Conservation (phyloP, 2,888 invertebrate species). For the Aphodius granarius region DNA sequence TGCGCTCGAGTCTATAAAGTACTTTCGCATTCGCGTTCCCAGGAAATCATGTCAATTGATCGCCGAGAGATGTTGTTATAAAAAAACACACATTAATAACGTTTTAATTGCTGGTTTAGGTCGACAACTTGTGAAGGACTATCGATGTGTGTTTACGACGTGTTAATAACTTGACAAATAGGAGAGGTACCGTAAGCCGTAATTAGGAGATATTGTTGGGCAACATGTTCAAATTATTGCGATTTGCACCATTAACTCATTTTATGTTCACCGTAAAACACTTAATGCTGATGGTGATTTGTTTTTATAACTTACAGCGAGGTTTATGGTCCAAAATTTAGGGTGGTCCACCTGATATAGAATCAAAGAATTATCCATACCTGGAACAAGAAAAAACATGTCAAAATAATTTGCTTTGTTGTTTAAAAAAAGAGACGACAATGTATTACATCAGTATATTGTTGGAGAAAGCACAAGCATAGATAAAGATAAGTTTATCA, state of each 20-base stretch:
- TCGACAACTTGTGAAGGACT: background rate
- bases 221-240: background rate
- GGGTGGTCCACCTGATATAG: background rate
- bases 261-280: background rate
- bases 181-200: conserved; percentile 4
- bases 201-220: conserved; percentile 6
- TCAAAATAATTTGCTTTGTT: background rate
- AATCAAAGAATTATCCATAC: background rate
- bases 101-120: background rate
- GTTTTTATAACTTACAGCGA: background rate
- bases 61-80: background rate
- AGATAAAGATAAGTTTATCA: too few species aligned
- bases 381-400: background rate
- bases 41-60: background rate
- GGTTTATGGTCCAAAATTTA: background rate
- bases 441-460: too few species aligned
- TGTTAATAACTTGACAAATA: conserved; percentile 12
- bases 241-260: background rate
- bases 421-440: too few species aligned
- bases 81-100: background rate
- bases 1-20: background rate
- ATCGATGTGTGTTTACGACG: background rate
- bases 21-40: background rate
- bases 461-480: too few species aligned
- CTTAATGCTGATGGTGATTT: background rate